Evolutionary conservation across 2,888 invertebrate species (phyloP), one percentile per base, ranked within the genome.

Genomic region (Drosophila borealis): DNA sequence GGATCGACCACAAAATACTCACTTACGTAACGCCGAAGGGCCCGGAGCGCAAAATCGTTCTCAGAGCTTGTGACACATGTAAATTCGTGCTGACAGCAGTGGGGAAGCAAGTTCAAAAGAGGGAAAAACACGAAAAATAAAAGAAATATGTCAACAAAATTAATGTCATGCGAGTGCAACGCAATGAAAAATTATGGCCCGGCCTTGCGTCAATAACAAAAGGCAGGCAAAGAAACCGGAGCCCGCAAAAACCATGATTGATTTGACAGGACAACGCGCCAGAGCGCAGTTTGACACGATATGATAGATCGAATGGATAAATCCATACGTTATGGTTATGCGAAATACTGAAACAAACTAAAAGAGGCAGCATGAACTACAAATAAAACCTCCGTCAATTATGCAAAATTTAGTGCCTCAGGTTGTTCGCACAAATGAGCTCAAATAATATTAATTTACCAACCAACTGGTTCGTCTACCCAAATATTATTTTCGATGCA

Each of bases 81-180:
- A 89, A 85, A 85, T 85, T 80, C 86, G 86, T 88, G 89, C 76
- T 88, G 89, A 89, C 89, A 85, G 88, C 80, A 70, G 69, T 63
- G 63, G 65, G 81, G 73, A 69, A 75, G 79, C 67, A 66, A 65
- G 80, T 73, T 74, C 68, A 81, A 78, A 78, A 65, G 76, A 78
- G 68, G 65, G 55, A 49, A 42, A 77, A 44, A 57, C 41, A 68
- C 45, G 46, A 67, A 87, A 88, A 70, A 74, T 63, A 81, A 87
- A 90, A 91, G 90, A 89, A 91, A 90, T 91, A 90, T 91, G 91
- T 91, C 90, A 91, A 89, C 90, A 86, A 89, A 90, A 89, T 90
- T 88, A 90, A 90, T 90, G 90, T 90, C 90, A 90, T 81, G 84
- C 89, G 85, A 82, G 84, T 83, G 84, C 91, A 90, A 87, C 89